Base-by-base conservation (phyloP, 2,888 invertebrate species). In the Anthophora plumipes region DNA sequence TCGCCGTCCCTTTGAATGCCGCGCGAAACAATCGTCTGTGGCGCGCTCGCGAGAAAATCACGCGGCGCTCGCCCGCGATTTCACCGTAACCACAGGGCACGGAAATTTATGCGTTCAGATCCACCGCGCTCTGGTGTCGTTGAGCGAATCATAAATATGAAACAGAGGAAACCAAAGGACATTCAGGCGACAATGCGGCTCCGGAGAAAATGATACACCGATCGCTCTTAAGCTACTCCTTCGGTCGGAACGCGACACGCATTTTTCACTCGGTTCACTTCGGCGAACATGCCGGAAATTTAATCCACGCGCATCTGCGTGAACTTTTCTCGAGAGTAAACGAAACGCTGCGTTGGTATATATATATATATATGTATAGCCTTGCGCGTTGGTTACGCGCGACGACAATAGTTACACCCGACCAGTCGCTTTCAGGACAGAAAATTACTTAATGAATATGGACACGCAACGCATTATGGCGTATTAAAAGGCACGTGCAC, bases 391-490 rank as follows among this genome's bases (percentile, higher is more conserved):
- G 37, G 31, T 20, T n/a, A 46, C 63, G 41, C 22, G 31, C 22
- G 48, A 37, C 9, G 59, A 70, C 73, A 63, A 73, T 78, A 55
- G 64, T 48, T 25, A 68, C 17, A 68, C 17, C 55, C 46, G 59
- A 71, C 46, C 79, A 67, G 72, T 60, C 82, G 77, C 86, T 86
- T 88, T 80, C 82, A 66, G 84, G 68, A 17, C 77, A 84, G 86
- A 89, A 90, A 91, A 91, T 91, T 90, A 91, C 90, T 91, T 93
- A 93, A 93, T 93, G 93, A 92, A 91, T 88, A 88, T 89, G 89
- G 90, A 89, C 93, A 93, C 90, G 93, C 93, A 85, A 93, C 88
- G 90, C 91, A 91, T 92, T 91, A 90, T 80, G 85, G 84, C 70
- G 85, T 90, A 91, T 91, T 91, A 91, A 90, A 90, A 86, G 83